phyloP scores from a whole-genome alignment of 2,797 vertebrate genomes.

The Anolis apletophallus region DNA sequence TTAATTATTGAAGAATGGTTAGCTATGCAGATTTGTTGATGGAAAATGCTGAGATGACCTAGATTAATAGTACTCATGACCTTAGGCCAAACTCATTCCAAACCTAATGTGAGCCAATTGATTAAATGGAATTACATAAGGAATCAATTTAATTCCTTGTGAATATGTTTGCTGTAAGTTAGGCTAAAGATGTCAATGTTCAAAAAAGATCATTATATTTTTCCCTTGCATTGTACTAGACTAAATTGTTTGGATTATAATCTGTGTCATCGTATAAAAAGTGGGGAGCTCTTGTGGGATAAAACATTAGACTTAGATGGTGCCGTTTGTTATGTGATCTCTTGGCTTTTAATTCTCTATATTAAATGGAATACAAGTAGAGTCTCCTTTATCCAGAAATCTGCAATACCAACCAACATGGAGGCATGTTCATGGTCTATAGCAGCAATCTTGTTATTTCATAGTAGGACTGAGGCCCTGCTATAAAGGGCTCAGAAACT shows the following conservation, averaged over 20 bases:
- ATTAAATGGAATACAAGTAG: not conserved
- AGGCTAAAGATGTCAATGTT: not conserved
- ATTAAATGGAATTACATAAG: conserved; percentile 28
- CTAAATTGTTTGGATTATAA: not conserved
- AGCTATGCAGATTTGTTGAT: not conserved
- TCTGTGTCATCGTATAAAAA: conserved; percentile 3
- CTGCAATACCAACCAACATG: no score
- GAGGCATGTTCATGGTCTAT: no score
- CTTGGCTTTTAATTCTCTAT: not conserved
- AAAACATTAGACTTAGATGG: not conserved
- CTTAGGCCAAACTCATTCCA: conserved; percentile 27
- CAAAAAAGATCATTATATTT: not conserved
- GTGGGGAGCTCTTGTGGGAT: not conserved
- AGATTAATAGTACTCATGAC: conserved; percentile 23
- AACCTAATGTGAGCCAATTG: conserved; percentile 27
- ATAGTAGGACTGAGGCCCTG: no score
- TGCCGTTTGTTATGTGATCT: not conserved
- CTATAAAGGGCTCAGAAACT: no score
- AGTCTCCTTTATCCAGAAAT: no score
- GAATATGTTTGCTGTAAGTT: not conserved
- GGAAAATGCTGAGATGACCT: not conserved
- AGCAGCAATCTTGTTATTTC: no score
- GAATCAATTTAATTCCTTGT: conserved; percentile 26
- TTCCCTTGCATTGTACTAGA: not conserved
- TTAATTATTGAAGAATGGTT: conserved; percentile 18